These are phyloP conservation scores for Hemibates koningsi DNA, from an alignment of 2,113 vertebrate species.

Conservation along the genomic window DNA sequence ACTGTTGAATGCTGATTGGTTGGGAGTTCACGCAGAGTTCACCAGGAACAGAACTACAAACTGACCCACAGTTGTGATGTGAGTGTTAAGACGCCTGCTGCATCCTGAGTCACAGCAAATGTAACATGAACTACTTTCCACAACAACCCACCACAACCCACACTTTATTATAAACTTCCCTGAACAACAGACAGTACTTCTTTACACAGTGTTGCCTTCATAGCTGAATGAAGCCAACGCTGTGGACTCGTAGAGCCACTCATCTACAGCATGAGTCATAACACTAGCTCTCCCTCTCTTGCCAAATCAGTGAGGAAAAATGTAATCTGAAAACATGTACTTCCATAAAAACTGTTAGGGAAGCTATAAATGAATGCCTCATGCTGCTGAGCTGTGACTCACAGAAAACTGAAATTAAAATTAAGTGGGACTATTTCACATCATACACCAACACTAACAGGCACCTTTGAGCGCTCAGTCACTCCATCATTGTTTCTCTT, in stretches of 20 bases:
- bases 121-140: not conserved
- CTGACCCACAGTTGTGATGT: not conserved
- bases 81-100: rapidly evolving
- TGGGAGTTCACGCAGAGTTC: rapidly evolving
- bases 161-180: not conserved
- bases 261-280: not conserved
- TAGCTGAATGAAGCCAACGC: not conserved
- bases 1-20: not conserved
- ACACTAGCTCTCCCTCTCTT: not conserved
- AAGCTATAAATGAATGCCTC: not conserved
- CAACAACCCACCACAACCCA: rapidly evolving
- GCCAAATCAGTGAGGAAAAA: rapidly evolving
- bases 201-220: not conserved
- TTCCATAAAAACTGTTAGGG: not conserved
- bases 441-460: not conserved
- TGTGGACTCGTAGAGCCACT: not conserved
- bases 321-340: not conserved
- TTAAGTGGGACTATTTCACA: not conserved
- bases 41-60: not conserved
- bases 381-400: not conserved
- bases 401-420: not conserved
- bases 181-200: not conserved
- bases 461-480: not conserved
- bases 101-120: not conserved
- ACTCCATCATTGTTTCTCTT: not conserved